Evolutionary conservation across 1,140 invertebrate species (phyloP).

Genomic region (Periplaneta americana): DNA sequence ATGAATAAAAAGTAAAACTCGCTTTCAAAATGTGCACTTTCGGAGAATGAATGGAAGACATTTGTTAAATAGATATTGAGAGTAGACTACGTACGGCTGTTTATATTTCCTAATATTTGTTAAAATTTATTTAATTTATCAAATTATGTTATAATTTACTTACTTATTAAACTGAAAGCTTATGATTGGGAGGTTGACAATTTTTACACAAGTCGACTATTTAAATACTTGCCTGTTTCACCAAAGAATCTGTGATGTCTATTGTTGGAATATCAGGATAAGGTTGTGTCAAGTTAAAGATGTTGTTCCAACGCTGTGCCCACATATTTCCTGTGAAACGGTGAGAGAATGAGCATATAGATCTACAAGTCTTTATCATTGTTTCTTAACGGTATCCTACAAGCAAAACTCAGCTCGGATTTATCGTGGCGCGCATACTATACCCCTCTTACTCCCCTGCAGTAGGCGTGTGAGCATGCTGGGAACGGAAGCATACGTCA

Average conservation of each 20-base stretch:
- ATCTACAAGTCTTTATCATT: no score
- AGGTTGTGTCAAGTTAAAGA: constrained; percentile 66
- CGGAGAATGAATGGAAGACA: no score
- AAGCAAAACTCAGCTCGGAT: no score
- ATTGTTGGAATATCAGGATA: constrained; percentile 66
- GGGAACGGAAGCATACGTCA: no score
- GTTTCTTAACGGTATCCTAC: no score
- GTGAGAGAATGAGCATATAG: no score
- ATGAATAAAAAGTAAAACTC: no score
- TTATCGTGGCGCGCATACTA: no score
- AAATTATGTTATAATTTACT: not conserved
- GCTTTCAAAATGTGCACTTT: no score
- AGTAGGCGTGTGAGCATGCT: no score
- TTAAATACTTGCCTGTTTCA: constrained; percentile 49
- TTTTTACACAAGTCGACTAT: not conserved
- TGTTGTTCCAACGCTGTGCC: constrained; percentile 81
- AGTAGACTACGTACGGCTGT: no score
- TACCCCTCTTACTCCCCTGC: no score
- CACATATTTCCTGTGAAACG: constrained; percentile 61
- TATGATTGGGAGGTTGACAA: constrained; percentile 19
- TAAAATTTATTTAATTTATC: constrained; percentile 7
- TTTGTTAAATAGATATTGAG: not conserved
- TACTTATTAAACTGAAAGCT: constrained; percentile 11
- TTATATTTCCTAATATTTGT: not conserved
- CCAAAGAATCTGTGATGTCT: constrained; percentile 66